Conservation (phyloP, 37 sponge, comb jelly and placozoan genomes). For the Crambe crambe region DNA sequence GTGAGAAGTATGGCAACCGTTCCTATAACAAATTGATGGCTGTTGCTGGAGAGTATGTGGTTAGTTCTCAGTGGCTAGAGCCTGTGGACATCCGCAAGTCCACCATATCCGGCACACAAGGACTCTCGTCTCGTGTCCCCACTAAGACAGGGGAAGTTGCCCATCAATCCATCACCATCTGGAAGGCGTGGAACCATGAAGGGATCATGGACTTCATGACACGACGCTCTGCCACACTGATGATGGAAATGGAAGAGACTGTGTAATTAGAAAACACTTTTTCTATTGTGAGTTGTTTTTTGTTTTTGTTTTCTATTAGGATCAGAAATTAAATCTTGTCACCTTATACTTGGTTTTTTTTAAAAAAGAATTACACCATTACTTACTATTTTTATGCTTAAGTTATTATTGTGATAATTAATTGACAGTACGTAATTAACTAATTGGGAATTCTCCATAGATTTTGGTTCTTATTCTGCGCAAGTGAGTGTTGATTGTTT, state of each 20-base stretch:
- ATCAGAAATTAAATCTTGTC: too few relatives aligned
- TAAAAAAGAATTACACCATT: too few relatives aligned
- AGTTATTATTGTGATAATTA: too few relatives aligned
- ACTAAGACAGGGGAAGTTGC: not conserved
- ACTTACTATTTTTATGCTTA: too few relatives aligned
- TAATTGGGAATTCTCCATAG: too few relatives aligned
- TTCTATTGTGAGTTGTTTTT: too few relatives aligned
- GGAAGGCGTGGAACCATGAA: conserved; percentile 68
- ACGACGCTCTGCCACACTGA: conserved; percentile 17
- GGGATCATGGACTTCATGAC: conserved; percentile 46
- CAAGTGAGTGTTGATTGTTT: conserved; percentile 27
- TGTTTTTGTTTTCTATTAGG: too few relatives aligned
- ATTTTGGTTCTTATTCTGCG: not conserved
- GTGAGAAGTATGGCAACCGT: conserved; percentile 75
- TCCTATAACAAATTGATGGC: conserved; percentile 68
- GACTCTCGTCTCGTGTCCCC: not conserved
- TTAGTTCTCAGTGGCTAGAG: conserved; percentile 83
- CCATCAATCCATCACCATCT: conserved; percentile 70
- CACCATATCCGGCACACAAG: not conserved
- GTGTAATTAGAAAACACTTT: too few relatives aligned
- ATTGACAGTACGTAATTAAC: too few relatives aligned
- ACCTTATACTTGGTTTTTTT: too few relatives aligned
- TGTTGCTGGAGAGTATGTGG: conserved; percentile 73
- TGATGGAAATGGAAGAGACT: conserved; percentile 19
- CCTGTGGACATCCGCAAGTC: conserved; percentile 29